Base-by-base conservation (phyloP, 2,113 vertebrate species). In the Canis aureus region DNA sequence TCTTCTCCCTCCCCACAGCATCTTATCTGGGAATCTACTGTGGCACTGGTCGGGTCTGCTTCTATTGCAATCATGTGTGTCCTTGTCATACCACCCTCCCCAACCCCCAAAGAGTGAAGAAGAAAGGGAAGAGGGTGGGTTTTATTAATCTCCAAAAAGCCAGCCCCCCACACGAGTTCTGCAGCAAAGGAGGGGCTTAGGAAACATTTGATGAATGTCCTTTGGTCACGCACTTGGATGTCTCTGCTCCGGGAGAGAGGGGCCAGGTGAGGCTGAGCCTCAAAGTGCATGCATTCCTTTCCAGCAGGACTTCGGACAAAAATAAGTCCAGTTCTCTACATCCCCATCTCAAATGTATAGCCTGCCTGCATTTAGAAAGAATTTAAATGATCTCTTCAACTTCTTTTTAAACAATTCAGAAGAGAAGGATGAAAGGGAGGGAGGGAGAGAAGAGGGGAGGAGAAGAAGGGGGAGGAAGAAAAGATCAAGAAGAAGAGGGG, bases 321-420 rank as follows among this genome's bases (percentile, higher is more conserved):
- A 13, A 32, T 19, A 79, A 12, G 17, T 60, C 20, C 0, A 1
- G 2, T n/a, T 59, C 59, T 5, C 81, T 93, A 11, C 3, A 3
- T 13, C 55, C 73, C 23, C 43, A 9, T 29, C 92, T 80, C 38
- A 66, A 66, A 53, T 86, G 5, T n/a, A 38, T 10, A 93, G 59
- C 15, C 22, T 15, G 49, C 11, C 13, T 89, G 43, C 38, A 71
- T 76, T 62, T 25, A 11, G 51, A 76, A 66, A 16, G 32, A 53
- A 55, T 59, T 79, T 59, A 57, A 86, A 23, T 82, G 17, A 88
- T 73, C 57, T 91, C 69, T 49, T 35, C 2, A 51, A 73, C 15
- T 85, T 78, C 78, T 76, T 83, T 73, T 85, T 57, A 64, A 95
- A 83, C 64, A n/a, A 29, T 43, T 84, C 82, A 57, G 32, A 85